Conservation (phyloP, 2,888 invertebrate species). For the Acrobasis consociella region DNA sequence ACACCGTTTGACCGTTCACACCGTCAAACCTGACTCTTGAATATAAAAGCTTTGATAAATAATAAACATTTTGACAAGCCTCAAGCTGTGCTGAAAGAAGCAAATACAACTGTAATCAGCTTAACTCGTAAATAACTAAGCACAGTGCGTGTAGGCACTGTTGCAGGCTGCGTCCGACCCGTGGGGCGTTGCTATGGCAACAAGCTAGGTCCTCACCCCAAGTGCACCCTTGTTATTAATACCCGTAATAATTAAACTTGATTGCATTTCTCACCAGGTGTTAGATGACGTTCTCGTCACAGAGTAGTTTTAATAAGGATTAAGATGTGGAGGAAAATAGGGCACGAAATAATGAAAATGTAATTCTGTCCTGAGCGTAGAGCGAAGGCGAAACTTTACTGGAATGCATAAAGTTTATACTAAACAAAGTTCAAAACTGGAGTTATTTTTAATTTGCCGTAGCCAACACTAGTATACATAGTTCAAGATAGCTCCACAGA, state of each 20-base stretch:
- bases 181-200: slow-evolving; percentile 76
- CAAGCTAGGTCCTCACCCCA: slow-evolving; percentile 64
- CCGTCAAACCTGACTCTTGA: too few species aligned
- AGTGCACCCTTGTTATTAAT: slow-evolving; percentile 82
- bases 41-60: not conserved
- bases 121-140: slow-evolving; percentile 75
- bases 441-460: too few species aligned
- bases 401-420: not conserved
- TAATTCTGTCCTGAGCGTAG: not conserved
- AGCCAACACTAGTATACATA: too few species aligned
- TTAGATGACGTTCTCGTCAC: slow-evolving; percentile 71
- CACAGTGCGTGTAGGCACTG: slow-evolving; percentile 54
- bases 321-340: slow-evolving; percentile 9
- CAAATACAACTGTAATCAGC: slow-evolving; percentile 76
- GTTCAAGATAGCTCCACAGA: too few species aligned
- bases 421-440: not conserved
- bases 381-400: not conserved
- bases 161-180: slow-evolving; percentile 69
- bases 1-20: too few species aligned
- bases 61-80: slow-evolving; percentile 12
- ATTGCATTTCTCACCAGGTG: slow-evolving; percentile 83
- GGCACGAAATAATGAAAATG: not conserved
- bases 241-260: slow-evolving; percentile 82
- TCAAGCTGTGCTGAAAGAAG: slow-evolving; percentile 36
- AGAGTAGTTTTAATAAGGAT: slow-evolving; percentile 28